Conservation (phyloP, 2,888 invertebrate genomes). For the Brachylomia viminalis region DNA sequence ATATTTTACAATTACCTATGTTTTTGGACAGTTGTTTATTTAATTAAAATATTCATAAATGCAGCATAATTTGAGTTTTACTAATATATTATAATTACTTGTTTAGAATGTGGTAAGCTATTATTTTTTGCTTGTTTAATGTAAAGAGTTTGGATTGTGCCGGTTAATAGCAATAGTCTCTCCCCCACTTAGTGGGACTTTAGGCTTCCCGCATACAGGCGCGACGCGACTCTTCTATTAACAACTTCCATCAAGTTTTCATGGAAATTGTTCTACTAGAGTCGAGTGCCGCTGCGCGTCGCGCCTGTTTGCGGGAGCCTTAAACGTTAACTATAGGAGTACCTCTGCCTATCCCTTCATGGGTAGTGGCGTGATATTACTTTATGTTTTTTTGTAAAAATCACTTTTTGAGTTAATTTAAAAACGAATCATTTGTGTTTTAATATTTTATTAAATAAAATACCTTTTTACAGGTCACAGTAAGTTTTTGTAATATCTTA, state of each 20-base stretch:
- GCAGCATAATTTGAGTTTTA: not conserved
- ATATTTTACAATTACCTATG: not conserved
- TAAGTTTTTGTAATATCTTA: constrained; percentile 1
- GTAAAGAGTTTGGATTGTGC: not conserved
- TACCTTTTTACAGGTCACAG: not conserved
- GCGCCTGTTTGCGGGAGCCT: no score
- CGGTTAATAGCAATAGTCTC: not conserved
- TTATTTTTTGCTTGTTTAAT: not conserved
- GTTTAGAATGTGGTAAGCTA: constrained; percentile 8
- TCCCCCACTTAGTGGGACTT: not conserved
- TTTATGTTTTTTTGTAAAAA: not conserved
- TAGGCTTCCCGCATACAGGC: no score
- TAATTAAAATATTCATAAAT: not conserved
- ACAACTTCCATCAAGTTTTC: no score
- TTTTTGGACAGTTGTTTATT: not conserved
- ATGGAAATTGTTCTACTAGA: no score
- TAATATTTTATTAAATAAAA: not conserved
- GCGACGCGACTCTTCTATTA: no score
- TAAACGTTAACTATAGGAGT: no score
- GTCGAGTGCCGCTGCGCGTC: no score
- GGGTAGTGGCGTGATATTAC: no score
- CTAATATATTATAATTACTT: not conserved
- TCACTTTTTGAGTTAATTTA: not conserved
- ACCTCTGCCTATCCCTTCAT: not conserved
- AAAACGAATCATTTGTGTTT: not conserved